phyloP scores from a whole-genome alignment of 1,140 invertebrate species.

The Bombus breviceps region DNA sequence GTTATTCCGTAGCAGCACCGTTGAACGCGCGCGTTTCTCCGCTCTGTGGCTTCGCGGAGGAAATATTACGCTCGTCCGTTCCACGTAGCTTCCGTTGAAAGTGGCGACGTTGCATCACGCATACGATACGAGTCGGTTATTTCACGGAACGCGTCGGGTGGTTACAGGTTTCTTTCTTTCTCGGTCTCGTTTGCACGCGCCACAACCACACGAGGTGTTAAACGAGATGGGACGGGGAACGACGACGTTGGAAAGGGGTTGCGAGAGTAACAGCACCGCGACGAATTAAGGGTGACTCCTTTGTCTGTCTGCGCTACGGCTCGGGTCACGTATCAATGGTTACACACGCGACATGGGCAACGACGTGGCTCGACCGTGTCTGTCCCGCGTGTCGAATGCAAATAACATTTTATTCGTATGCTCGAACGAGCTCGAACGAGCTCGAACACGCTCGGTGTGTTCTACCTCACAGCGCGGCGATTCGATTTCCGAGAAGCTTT shows the following conservation, averaged over 20 bases:
- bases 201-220: background rate
- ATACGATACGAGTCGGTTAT: conserved; percentile 33
- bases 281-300: conserved; percentile 37
- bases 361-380: background rate
- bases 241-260: background rate
- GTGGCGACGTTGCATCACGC: conserved; percentile 16
- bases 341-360: background rate
- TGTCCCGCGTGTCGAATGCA: conserved; percentile 2
- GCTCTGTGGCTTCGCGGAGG: background rate
- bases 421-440: conserved; percentile 17
- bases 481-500: conserved; percentile 33
- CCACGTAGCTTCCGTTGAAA: conserved; percentile 28
- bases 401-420: conserved; percentile 26
- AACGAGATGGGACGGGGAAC: background rate
- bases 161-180: background rate
- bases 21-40: background rate
- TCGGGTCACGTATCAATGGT: conserved; percentile 39
- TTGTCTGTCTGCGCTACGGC: background rate
- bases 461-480: background rate
- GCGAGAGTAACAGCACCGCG: background rate
- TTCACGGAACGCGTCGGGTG: background rate
- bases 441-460: background rate
- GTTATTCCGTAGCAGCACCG: background rate
- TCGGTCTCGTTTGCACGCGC: background rate
- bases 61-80: conserved; percentile 13